Base-by-base conservation (phyloP, 2,113 vertebrate species). In the Bungarus multicinctus region DNA sequence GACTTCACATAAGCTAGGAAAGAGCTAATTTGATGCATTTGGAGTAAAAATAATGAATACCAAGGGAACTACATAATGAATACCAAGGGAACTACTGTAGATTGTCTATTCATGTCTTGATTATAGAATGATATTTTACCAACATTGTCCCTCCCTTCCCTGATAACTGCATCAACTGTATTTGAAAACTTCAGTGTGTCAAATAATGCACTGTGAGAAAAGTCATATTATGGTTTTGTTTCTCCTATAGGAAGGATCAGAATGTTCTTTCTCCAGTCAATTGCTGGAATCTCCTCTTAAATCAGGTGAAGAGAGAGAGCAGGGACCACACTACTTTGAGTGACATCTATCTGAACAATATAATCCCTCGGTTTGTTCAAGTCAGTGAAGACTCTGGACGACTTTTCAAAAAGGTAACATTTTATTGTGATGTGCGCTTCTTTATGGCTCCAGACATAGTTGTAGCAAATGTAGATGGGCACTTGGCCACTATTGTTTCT, bases 281-380 rank as follows among this genome's bases (percentile, higher is more conserved):
- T 95, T 99, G 99, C 97, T 99, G 99, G 99, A 99, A 99, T 95
- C 98, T 99, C 94, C 97, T 99, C 96, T 98, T 99, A 94, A 98
- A 98, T 23, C 99, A 99, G 94, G 99, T 99, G 97, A 99, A 99
- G 97, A 97, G 99, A 94, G 99, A 99, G 97, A 99, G 99, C 98
- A 98, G 99, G 53, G 98, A 99, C 95, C 99, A 99, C 9, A 99
- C 99, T 95, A 99, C 99, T 0, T 97, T 99, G 92, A 99, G 99
- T 47, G 99, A 99, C 96, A 99, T 99, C 97, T 99, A 99, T 98
- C 98, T 99, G 98, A 99, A 99, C 97, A 99, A 99, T 97, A 99
- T 99, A 97, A 99, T 99, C 95, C 99, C 99, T 0, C 99, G 99
- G 93, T 99, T 99, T 0, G 98, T 98, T 7, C 99, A 99, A 98